These are phyloP conservation scores for Manis pentadactyla DNA, from an alignment of 2,797 vertebrate species.

Conservation along the genomic window DNA sequence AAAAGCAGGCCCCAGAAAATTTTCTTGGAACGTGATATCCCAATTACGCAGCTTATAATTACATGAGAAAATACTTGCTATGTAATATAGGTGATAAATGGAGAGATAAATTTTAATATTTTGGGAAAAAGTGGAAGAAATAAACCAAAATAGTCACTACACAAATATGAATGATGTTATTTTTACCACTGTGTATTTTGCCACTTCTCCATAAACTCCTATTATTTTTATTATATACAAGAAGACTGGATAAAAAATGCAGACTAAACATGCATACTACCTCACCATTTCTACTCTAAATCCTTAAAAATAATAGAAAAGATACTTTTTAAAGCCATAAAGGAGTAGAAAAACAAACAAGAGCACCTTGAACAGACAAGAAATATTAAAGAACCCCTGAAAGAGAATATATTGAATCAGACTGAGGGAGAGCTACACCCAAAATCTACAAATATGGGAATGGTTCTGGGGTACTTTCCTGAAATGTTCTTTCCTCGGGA, in stretches of 20 bases:
- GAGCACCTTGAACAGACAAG: background rate
- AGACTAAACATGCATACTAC: background rate
- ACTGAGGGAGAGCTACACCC: background rate
- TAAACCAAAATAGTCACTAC: slow-evolving; percentile 39
- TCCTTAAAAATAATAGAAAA: slow-evolving; percentile 37
- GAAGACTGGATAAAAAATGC: background rate
- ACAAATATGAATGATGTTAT: background rate
- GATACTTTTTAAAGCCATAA: background rate
- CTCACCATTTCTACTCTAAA: background rate
- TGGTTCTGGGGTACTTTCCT: background rate
- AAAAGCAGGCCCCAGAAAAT: background rate
- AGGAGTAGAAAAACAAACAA: background rate
- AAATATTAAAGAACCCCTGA: background rate
- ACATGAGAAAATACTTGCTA: background rate
- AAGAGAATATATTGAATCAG: slow-evolving; percentile 17
- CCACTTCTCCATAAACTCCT: background rate
- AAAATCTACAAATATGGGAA: background rate
- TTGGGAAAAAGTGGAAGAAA: background rate
- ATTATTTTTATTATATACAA: slow-evolving; percentile 29
- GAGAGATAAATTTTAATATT: background rate
- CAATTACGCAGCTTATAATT: slow-evolving; percentile 4
- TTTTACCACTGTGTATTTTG: slow-evolving; percentile 47
- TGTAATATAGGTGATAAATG: background rate
- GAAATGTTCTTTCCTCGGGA: background rate
- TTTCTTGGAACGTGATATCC: slow-evolving; percentile 32